Percentiles rank a stretch among this genome's conserved stretches.
These are phyloP conservation scores for Isurus oxyrinchus DNA, from an alignment of 2,113 vertebrate species.

Conservation along the genomic window DNA sequence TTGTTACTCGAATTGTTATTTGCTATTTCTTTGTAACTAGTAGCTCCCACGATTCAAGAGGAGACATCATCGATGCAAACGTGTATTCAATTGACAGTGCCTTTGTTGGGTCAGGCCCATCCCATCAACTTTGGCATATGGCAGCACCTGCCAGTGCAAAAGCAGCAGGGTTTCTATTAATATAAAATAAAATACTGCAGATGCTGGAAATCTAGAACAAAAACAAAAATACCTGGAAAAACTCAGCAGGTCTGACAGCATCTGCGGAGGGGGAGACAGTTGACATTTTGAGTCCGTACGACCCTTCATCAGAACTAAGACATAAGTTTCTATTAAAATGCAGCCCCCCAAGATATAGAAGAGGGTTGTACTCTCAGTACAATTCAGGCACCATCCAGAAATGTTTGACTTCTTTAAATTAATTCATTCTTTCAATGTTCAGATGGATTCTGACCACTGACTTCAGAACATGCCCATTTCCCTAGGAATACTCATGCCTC, in stretches of 20 bases:
- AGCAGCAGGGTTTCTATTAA: background rate
- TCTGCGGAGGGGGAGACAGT: too few species aligned
- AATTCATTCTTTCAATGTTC: background rate
- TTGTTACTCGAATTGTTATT: background rate
- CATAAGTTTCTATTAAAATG: background rate
- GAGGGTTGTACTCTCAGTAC: background rate
- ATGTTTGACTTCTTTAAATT: background rate
- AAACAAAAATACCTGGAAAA: too few species aligned
- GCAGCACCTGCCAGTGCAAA: background rate
- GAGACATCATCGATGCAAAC: background rate
- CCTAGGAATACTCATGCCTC: background rate
- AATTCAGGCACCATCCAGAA: background rate
- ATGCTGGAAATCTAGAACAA: too few species aligned
- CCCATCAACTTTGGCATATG: background rate
- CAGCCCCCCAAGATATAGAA: background rate
- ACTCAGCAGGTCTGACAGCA: too few species aligned
- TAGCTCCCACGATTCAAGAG: too few species aligned
- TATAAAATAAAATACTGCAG: too few species aligned
- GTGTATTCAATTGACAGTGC: background rate
- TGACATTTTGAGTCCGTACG: too few species aligned
- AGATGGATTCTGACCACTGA: background rate
- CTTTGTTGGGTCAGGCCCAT: background rate
- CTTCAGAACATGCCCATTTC: background rate
- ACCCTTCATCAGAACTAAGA: too few species aligned
- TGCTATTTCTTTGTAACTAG: background rate